Evolutionary conservation across 1,140 invertebrate genomes (phyloP).

Genomic region (Lepidurus couesii): DNA sequence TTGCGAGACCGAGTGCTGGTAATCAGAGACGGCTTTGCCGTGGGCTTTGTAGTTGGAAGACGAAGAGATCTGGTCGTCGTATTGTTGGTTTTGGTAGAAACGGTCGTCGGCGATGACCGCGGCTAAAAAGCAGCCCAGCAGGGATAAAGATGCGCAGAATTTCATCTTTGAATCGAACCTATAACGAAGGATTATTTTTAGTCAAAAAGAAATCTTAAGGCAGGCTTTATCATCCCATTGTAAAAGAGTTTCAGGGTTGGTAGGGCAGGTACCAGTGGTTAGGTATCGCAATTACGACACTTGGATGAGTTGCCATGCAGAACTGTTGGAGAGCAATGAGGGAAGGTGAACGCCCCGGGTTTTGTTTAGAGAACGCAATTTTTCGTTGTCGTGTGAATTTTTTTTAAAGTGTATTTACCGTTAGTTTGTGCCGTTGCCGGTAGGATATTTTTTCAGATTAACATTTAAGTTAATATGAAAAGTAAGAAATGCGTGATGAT

Average conservation of each 20-base stretch:
- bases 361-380: no score
- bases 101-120: not conserved
- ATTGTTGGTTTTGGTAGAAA: not conserved
- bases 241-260: not conserved
- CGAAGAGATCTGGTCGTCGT: not conserved
- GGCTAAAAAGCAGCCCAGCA: not conserved
- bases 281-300: not conserved
- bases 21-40: not conserved
- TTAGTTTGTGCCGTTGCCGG: no score
- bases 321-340: not conserved
- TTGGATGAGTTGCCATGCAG: not conserved
- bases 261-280: not conserved
- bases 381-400: no score
- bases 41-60: conserved; percentile 24
- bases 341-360: no score
- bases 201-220: no score
- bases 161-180: not conserved
- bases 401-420: no score
- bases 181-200: no score
- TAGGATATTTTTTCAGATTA: no score
- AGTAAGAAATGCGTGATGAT: no score
- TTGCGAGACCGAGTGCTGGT: not conserved
- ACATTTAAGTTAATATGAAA: no score
- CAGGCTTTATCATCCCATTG: no score
- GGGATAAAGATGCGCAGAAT: not conserved